Evolutionary conservation across 2,113 vertebrate species (phyloP), one percentile per base, ranked within the genome.

Genomic region (Hemibagrus wyckioides): DNA sequence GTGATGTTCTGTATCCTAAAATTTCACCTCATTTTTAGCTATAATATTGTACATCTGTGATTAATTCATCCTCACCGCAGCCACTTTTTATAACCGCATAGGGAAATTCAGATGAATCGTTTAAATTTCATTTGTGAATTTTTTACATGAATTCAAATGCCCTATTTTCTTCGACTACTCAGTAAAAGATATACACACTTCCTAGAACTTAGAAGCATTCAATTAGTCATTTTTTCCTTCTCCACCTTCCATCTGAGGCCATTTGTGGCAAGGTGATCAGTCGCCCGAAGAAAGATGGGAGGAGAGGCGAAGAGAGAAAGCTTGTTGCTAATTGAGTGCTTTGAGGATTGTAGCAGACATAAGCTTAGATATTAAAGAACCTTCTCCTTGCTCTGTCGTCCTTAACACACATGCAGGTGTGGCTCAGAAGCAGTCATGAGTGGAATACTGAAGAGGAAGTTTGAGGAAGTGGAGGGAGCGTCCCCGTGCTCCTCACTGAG

Each of bases 401-500:
- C 90, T 83, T 15, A 59, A 81, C 54, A 56, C 84, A 21, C 10
- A 39, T 63, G 36, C 39, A 94, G 94, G 94, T 94, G 92, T 95
- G 96, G 95, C 77, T 67, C 75, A 44, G 94, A 94, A 91, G 93
- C 90, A 94, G 94, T 94, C 90, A 98, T 98, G 97, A 98, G 97
- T 81, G 97, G 97, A 93, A 97, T 98, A 95, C 95, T 98, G 95
- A 98, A 98, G 94, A 97, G 97, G 94, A 98, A 98, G 95, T 98
- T 98, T 94, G 97, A 98, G 93, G 98, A 99, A 97, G 98, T 99
- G 90, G 98, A 99, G 90, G 97, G 96, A 93, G 96, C 97, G 88
- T 99, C 98, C 30, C 98, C 98, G n/a, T 97, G 97, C 92, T 98
- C 97, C 63, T 99, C 96, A 33, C 93, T 97, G 88, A 92, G 97